These are phyloP conservation scores for Drosophila pallidifrons DNA, from an alignment of 1,140 invertebrate species.

Conservation along the genomic window DNA sequence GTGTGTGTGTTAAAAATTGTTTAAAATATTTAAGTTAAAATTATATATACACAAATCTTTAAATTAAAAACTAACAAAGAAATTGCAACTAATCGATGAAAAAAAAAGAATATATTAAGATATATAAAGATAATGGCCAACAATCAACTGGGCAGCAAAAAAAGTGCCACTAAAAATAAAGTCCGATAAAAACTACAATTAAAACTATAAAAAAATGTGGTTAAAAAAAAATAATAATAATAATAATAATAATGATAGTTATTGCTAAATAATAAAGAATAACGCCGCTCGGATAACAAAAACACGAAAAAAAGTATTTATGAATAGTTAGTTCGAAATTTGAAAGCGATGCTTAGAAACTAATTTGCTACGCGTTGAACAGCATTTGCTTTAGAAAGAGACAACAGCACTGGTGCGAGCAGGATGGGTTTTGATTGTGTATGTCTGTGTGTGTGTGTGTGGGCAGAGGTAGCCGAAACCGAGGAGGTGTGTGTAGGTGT, in stretches of 20 bases:
- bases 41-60: constrained; percentile 22
- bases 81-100: constrained; percentile 44
- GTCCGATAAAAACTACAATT: constrained; percentile 48
- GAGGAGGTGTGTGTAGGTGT: neutral
- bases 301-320: constrained; percentile 16
- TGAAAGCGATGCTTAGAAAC: constrained; percentile 41
- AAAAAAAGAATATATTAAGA: constrained; percentile 11
- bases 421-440: constrained; percentile 3
- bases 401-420: constrained; percentile 44
- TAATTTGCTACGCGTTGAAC: constrained; percentile 65
- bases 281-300: constrained; percentile 38
- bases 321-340: constrained; percentile 24
- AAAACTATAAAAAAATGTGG: constrained; percentile 32
- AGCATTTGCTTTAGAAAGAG: constrained; percentile 62
- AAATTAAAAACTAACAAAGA: constrained; percentile 52
- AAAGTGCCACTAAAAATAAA: constrained; percentile 33
- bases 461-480: constrained; percentile 8
- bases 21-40: constrained; percentile 41
- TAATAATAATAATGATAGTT: constrained; percentile 1
- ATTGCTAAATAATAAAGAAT: constrained; percentile 29
- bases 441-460: too few species aligned
- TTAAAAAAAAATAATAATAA: constrained; percentile 16
- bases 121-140: constrained; percentile 59
- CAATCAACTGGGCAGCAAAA: constrained; percentile 38
- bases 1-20: constrained; percentile 22